phyloP scores from a whole-genome alignment of 2,113 vertebrate species.

The Andinoacara biseriatus region DNA sequence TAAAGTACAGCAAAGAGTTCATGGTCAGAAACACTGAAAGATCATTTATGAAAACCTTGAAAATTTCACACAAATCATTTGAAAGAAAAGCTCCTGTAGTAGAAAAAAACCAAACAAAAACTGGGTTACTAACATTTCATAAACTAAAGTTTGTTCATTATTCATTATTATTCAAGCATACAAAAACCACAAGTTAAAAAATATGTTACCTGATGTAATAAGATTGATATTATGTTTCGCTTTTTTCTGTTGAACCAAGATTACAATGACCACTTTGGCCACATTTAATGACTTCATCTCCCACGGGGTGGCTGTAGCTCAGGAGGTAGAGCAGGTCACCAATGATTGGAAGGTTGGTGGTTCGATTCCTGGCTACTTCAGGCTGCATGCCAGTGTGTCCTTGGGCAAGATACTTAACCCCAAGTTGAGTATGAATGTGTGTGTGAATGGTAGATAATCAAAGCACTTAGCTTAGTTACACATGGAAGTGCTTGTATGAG shows the following conservation, averaged over 20 bases:
- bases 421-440: no score
- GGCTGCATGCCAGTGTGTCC: no score
- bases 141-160: background rate
- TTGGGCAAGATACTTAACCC: no score
- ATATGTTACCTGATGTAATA: background rate
- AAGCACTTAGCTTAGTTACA: no score
- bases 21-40: background rate
- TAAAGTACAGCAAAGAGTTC: background rate
- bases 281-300: background rate
- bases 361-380: no score
- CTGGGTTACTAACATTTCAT: background rate
- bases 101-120: background rate
- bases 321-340: no score
- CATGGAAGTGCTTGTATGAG: no score
- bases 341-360: no score
- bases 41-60: background rate
- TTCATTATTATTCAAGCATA: background rate
- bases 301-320: no score
- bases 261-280: background rate
- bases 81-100: background rate
- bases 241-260: background rate
- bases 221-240: background rate
- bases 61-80: background rate
- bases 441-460: no score
- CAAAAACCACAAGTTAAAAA: background rate